These are phyloP conservation scores for Diplosoma virens DNA, from an alignment of 23 tunicate species.

Conservation along the genomic window DNA sequence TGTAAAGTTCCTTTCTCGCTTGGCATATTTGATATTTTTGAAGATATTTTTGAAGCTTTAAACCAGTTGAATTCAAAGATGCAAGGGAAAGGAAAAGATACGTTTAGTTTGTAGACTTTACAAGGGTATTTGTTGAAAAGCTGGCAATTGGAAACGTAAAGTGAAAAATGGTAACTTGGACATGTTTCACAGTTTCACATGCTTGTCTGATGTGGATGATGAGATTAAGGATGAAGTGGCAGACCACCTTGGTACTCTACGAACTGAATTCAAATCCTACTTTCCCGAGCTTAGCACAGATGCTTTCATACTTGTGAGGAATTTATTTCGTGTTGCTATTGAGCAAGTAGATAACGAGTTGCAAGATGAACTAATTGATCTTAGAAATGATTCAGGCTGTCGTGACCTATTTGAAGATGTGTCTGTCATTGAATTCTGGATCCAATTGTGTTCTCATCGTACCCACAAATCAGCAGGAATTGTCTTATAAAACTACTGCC, in stretches of 20 bases:
- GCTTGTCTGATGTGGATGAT: constrained; percentile 49
- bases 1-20: constrained; percentile 31
- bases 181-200: constrained; percentile 40
- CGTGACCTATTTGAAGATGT: constrained; percentile 67
- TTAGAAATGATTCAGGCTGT: constrained; percentile 53
- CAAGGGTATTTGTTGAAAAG: constrained; percentile 40
- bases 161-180: constrained; percentile 42
- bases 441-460: constrained; percentile 38
- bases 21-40: constrained; percentile 32
- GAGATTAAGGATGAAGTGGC: constrained; percentile 37
- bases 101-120: constrained; percentile 29
- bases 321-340: constrained; percentile 54
- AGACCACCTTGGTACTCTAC: constrained; percentile 42
- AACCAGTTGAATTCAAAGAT: constrained; percentile 36
- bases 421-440: constrained; percentile 57
- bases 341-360: constrained; percentile 60
- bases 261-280: constrained; percentile 47
- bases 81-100: constrained; percentile 17
- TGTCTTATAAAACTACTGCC: constrained; percentile 44
- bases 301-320: constrained; percentile 39
- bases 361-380: constrained; percentile 61
- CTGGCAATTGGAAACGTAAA: constrained; percentile 43
- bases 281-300: constrained; percentile 48
- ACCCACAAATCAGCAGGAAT: constrained; percentile 42
- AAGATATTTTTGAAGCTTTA: constrained; percentile 37